Percentiles rank a stretch among this genome's conserved stretches.
phyloP scores from a whole-genome alignment of 1,140 invertebrate genomes.

The Lethocerus indicus region DNA sequence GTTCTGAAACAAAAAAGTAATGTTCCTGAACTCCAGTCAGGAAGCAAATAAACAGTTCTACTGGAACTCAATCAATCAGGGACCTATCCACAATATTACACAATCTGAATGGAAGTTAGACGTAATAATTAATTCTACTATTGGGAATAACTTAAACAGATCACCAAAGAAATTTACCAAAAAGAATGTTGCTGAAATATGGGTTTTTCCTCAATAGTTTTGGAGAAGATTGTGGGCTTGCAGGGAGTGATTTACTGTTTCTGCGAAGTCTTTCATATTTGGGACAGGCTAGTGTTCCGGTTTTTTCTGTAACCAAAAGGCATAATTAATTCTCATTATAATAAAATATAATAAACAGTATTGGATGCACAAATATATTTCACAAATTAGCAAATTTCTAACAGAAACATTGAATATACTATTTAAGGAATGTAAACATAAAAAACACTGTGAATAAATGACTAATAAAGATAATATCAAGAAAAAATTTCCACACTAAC shows the following conservation, averaged over 20 bases:
- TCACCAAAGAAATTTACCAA: conserved; percentile 12
- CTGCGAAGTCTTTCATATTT: conserved; percentile 23
- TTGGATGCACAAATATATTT: no score
- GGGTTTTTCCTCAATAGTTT: conserved; percentile 26
- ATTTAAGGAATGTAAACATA: no score
- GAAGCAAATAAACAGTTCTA: background rate
- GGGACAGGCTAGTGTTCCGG: no score
- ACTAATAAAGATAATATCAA: no score
- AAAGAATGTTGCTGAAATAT: conserved; percentile 21
- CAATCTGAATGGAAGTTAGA: background rate
- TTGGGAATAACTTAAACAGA: background rate
- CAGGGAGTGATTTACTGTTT: conserved; percentile 50
- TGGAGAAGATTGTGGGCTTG: conserved; percentile 44
- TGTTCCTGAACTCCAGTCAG: background rate
- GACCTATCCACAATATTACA: background rate
- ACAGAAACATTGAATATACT: no score
- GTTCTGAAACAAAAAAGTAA: background rate
- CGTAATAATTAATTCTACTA: background rate
- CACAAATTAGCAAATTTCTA: no score
- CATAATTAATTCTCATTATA: no score
- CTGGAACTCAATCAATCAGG: background rate
- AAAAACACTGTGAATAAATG: no score
- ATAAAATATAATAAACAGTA: no score
- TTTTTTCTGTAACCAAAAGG: no score
- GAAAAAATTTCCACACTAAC: no score